These are phyloP conservation scores for Bombus pyrosoma DNA, from an alignment of 1,140 invertebrate genomes.

Conservation along the genomic window DNA sequence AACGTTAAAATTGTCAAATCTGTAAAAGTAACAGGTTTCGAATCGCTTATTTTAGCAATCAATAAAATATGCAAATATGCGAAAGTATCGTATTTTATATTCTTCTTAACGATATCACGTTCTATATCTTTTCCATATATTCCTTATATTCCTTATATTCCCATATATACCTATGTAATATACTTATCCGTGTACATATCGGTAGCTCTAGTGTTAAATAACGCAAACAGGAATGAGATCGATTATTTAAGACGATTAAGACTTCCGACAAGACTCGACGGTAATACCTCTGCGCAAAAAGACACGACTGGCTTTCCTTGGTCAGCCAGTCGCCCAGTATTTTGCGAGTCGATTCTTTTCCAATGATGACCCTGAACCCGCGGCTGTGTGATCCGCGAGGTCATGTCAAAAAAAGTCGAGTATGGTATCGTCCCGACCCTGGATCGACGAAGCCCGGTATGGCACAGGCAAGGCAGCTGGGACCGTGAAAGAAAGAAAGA, in stretches of 20 bases:
- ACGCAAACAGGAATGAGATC: too few relatives aligned
- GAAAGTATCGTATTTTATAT: too few relatives aligned
- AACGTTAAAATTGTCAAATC: too few relatives aligned
- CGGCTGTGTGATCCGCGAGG: slow-evolving; percentile 37
- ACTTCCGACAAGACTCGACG: slow-evolving; percentile 11
- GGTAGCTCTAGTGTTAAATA: too few relatives aligned
- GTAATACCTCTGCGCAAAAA: background rate
- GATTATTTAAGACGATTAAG: background rate
- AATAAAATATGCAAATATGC: too few relatives aligned
- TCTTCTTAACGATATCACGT: too few relatives aligned
- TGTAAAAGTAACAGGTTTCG: too few relatives aligned
- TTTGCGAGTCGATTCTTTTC: slow-evolving; percentile 1
- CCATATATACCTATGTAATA: too few relatives aligned
- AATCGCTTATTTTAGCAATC: too few relatives aligned
- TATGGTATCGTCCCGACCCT: slow-evolving; percentile 67
- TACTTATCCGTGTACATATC: too few relatives aligned
- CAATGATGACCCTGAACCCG: slow-evolving; percentile 55
- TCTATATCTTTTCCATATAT: too few relatives aligned
- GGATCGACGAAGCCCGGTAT: slow-evolving; percentile 53
- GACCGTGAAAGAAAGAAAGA: slow-evolving; percentile 56
- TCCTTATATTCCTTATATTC: too few relatives aligned
- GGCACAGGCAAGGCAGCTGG: slow-evolving; percentile 57
- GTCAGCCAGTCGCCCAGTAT: background rate
- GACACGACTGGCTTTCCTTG: slow-evolving; percentile 37
- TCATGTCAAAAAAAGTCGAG: slow-evolving; percentile 53